Conservation (phyloP, 2,113 vertebrate species). For the Eurystomus gularis region DNA sequence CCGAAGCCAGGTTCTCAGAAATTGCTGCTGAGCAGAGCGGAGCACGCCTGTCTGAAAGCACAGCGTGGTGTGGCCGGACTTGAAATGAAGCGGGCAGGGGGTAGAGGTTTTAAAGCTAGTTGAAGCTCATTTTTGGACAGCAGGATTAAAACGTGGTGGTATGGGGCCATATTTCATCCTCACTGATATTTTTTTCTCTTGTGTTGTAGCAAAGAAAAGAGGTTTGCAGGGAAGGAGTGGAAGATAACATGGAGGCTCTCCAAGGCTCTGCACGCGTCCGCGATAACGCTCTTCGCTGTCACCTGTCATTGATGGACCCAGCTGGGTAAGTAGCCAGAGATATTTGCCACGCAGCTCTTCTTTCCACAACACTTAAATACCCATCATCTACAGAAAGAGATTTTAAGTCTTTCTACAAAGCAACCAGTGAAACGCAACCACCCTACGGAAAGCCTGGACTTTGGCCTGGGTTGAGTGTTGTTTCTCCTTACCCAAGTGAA, state of each 20-base stretch:
- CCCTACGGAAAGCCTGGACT: neutral
- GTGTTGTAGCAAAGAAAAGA: neutral
- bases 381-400: neutral
- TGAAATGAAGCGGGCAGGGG: neutral
- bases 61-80: neutral
- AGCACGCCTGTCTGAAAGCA: neutral
- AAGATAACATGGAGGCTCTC: neutral
- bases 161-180: neutral
- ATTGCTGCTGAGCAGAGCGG: neutral
- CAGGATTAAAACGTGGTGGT: neutral
- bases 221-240: neutral
- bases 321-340: neutral
- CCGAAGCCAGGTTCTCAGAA: neutral
- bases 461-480: neutral
- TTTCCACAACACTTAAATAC: neutral
- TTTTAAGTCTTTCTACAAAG: neutral
- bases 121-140: neutral
- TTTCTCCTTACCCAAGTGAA: neutral
- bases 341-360: neutral
- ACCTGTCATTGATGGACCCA: neutral
- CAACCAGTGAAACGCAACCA: neutral
- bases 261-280: neutral
- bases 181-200: neutral
- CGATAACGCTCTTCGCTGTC: neutral
- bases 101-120: neutral